A percentile compares a stretch with the other conserved stretches of the same genome.
Evolutionary conservation across 2,888 invertebrate species (phyloP).

Genomic region (Melipona beecheii): DNA sequence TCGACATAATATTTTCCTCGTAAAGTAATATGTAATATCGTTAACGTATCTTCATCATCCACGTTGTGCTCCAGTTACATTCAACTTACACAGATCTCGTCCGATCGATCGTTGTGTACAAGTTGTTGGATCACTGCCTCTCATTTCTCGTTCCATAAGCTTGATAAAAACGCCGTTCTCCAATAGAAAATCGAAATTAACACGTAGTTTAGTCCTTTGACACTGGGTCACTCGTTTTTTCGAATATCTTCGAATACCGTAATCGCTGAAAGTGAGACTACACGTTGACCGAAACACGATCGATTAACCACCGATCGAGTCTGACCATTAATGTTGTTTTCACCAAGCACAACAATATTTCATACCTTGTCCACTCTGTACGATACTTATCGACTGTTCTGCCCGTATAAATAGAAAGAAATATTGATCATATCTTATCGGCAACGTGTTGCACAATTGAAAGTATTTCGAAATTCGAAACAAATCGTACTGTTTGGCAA

Average conservation of each 20-base stretch:
- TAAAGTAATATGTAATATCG: not conserved
- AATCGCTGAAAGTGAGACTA: not conserved
- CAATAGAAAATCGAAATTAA: not conserved
- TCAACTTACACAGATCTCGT: not conserved
- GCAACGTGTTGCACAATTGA: not conserved
- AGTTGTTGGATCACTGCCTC: slow-evolving; percentile 32
- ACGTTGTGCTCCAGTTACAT: not conserved
- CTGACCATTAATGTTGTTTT: not conserved
- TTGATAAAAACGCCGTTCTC: not conserved
- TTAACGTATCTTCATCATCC: not conserved
- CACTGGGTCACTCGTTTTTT: not conserved
- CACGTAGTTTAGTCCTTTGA: not conserved
- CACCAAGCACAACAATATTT: not conserved
- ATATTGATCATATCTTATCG: slow-evolving; percentile 30
- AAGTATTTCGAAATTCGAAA: not conserved
- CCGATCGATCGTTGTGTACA: slow-evolving; percentile 7
- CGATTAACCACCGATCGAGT: not conserved
- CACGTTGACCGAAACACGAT: not conserved
- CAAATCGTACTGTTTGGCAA: not conserved
- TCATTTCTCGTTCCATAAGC: not conserved
- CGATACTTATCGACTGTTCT: not conserved
- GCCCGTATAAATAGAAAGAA: not conserved
- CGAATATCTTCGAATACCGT: too few species aligned
- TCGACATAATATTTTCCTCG: not conserved
- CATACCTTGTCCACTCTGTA: not conserved